These are phyloP conservation scores for Pituophis catenifer DNA, from an alignment of 2,113 vertebrate genomes.

Conservation along the genomic window DNA sequence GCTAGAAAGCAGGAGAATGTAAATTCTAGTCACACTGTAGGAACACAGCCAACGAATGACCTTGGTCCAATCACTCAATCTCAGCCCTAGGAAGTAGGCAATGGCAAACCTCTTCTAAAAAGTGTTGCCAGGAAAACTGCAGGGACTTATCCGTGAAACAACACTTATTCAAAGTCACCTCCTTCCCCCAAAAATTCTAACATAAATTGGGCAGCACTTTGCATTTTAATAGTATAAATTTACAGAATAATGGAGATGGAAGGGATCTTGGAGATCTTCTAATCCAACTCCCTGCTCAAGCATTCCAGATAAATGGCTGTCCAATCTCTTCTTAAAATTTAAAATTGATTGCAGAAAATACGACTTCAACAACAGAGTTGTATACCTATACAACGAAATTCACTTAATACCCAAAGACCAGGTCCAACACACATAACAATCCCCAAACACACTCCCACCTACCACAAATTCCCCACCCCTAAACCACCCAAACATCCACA, in stretches of 20 bases:
- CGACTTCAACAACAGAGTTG: no score
- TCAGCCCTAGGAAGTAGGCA: not conserved
- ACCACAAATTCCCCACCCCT: no score
- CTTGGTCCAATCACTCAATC: not conserved
- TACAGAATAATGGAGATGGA: not conserved
- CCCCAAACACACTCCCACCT: no score
- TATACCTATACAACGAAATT: no score
- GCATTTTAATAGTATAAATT: not conserved
- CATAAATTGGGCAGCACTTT: not conserved
- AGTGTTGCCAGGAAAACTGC: not conserved
- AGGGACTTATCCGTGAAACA: not conserved
- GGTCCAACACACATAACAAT: no score
- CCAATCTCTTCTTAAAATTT: no score
- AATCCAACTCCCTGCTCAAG: no score
- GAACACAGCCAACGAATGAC: not conserved
- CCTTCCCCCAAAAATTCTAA: not conserved
- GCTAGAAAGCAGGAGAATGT: not conserved
- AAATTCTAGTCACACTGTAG: not conserved
- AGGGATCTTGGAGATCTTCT: not conserved
- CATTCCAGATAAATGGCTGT: no score
- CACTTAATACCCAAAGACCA: no score
- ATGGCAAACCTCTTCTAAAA: not conserved
- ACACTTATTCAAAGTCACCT: not conserved
- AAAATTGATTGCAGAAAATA: no score
- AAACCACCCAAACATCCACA: no score